Evolutionary conservation across 2,797 vertebrate genomes (phyloP).

Genomic region (Ctenochaetus hawaiiensis): DNA sequence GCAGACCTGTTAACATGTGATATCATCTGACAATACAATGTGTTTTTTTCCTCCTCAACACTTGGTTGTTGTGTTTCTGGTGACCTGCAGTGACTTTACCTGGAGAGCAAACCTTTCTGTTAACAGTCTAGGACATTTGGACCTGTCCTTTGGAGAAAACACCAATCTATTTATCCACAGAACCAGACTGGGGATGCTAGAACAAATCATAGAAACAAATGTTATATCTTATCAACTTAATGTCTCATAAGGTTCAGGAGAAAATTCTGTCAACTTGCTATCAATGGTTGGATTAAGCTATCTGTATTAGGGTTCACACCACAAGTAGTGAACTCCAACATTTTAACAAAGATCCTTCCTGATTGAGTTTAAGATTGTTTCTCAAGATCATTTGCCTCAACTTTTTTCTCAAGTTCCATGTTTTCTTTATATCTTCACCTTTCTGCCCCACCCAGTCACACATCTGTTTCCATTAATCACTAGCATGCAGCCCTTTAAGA

Average conservation of each 20-base stretch:
- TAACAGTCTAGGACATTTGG: slow-evolving; percentile 90
- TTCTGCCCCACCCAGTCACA: no score
- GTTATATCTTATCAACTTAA: not conserved
- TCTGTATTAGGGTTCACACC: not conserved
- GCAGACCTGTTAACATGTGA: not conserved
- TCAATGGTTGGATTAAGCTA: not conserved
- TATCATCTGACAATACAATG: not conserved
- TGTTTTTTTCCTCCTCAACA: no score
- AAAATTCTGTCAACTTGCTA: not conserved
- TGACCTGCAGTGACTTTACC: slow-evolving; percentile 75
- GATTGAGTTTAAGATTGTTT: no score
- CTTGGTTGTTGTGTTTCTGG: not conserved
- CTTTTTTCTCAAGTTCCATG: no score
- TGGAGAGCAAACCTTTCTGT: slow-evolving; percentile 90
- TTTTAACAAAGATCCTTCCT: not conserved
- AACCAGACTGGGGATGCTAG: slow-evolving; percentile 89
- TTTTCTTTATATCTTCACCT: no score
- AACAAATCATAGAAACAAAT: slow-evolving; percentile 54
- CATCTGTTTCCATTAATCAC: no score
- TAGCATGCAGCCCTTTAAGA: no score
- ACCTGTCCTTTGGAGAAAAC: slow-evolving; percentile 91
- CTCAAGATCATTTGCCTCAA: no score
- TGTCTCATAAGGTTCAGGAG: not conserved
- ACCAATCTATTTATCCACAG: slow-evolving; percentile 90
- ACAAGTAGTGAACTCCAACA: not conserved